phyloP scores from a whole-genome alignment of 2,113 vertebrate genomes.

The Pterocles gutturalis region DNA sequence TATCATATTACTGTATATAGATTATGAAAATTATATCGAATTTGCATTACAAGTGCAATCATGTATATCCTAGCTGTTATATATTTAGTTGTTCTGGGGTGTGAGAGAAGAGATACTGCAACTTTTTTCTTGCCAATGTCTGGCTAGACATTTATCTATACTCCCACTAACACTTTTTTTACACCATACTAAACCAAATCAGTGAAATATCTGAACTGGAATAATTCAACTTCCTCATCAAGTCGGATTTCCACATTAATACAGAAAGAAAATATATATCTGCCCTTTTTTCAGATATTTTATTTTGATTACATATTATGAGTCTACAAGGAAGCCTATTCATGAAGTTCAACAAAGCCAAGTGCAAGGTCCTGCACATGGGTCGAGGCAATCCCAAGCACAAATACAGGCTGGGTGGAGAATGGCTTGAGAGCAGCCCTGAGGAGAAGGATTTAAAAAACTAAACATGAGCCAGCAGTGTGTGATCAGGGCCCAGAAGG shows the following conservation, averaged over 20 bases:
- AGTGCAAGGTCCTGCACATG: no score
- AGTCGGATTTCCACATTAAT: background rate
- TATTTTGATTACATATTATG: background rate
- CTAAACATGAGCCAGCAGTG: no score
- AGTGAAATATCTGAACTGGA: background rate
- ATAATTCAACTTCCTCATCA: background rate
- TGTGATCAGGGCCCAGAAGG: no score
- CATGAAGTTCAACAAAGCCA: no score
- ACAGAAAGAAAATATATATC: background rate
- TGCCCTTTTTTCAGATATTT: background rate
- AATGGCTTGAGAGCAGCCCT: no score
- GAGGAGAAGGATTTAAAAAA: no score
- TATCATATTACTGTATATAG: slow-evolving; percentile 17
- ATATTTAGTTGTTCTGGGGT: background rate
- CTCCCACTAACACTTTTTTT: background rate
- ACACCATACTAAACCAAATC: background rate
- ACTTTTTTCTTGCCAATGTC: background rate
- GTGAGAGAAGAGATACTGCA: background rate
- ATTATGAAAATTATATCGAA: background rate
- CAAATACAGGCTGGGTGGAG: no score
- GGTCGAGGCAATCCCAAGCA: no score
- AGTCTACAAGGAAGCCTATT: background rate
- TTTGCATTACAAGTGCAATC: background rate
- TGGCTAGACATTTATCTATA: background rate
- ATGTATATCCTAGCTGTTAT: background rate